These are phyloP conservation scores for Pentamera pediparva DNA, from an alignment of 53 echinoderm and acorn worm species.

Conservation along the genomic window DNA sequence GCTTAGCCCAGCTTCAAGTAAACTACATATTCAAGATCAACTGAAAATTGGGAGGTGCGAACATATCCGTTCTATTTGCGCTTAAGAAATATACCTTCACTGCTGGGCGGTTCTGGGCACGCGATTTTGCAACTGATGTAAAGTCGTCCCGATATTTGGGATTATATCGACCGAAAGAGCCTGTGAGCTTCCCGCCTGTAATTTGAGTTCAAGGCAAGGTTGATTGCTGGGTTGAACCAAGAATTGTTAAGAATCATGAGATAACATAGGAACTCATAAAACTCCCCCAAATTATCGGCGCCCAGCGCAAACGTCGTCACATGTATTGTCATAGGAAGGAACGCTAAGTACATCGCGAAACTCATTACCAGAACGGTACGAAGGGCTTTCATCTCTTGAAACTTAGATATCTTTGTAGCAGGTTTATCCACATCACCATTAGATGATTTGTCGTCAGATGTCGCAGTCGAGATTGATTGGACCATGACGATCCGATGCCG, in stretches of 20 bases:
- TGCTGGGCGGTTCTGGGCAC: too few species aligned
- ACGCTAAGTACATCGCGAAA: not conserved
- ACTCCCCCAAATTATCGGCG: not conserved
- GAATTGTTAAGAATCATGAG: not conserved
- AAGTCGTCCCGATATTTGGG: too few species aligned
- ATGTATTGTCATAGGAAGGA: not conserved
- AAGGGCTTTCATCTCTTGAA: slow-evolving; percentile 12
- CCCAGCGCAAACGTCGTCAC: not conserved
- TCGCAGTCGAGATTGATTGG: not conserved
- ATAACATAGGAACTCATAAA: slow-evolving; percentile 5
- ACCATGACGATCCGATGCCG: not conserved
- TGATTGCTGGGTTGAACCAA: slow-evolving; percentile 17
- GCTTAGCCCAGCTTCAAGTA: too few species aligned
- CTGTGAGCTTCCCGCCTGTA: too few species aligned
- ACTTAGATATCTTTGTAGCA: not conserved
- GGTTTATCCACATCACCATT: not conserved
- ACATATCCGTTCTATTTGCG: too few species aligned
- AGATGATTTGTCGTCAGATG: not conserved
- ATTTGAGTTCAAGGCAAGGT: not conserved
- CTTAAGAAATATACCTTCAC: too few species aligned
- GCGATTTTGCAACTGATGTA: too few species aligned
- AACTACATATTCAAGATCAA: too few species aligned
- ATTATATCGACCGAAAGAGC: too few species aligned
- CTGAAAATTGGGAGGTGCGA: too few species aligned
- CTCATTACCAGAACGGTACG: slow-evolving; percentile 12